Conservation (phyloP, 2,113 vertebrate species). For the Cyprinus carpio region DNA sequence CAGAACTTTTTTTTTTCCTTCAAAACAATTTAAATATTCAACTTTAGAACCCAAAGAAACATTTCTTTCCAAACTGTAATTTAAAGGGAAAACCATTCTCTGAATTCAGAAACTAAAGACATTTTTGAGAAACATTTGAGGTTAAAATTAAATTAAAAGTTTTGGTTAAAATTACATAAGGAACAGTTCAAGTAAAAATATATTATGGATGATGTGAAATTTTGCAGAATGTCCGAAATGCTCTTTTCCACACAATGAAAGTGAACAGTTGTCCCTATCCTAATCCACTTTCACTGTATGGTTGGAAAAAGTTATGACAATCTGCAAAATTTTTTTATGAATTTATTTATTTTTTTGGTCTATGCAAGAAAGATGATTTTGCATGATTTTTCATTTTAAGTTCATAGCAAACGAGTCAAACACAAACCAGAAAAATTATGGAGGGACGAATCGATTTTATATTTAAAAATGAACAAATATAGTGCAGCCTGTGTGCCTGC, state of each 20-base stretch:
- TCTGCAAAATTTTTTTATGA: background rate
- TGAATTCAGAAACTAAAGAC: background rate
- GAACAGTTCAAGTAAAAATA: background rate
- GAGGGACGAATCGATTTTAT: background rate
- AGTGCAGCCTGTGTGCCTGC: background rate
- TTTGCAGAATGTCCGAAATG: background rate
- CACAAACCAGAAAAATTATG: background rate
- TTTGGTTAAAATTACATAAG: background rate
- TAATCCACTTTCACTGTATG: background rate
- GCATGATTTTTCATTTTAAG: background rate
- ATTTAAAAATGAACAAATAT: background rate
- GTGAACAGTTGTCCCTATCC: background rate
- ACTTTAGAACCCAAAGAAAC: background rate
- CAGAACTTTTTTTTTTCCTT: background rate
- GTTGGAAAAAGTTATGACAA: background rate
- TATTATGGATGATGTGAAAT: background rate
- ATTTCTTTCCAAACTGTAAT: background rate
- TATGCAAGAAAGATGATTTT: no score
- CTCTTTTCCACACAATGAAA: background rate
- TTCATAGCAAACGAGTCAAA: background rate
- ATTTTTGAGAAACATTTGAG: background rate
- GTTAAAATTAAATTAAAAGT: background rate
- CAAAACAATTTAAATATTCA: slow-evolving; percentile 19
- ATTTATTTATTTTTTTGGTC: no score
- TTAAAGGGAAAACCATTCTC: background rate